These are phyloP conservation scores for Microhierax caerulescens DNA, from an alignment of 2,797 vertebrate species.

Conservation along the genomic window DNA sequence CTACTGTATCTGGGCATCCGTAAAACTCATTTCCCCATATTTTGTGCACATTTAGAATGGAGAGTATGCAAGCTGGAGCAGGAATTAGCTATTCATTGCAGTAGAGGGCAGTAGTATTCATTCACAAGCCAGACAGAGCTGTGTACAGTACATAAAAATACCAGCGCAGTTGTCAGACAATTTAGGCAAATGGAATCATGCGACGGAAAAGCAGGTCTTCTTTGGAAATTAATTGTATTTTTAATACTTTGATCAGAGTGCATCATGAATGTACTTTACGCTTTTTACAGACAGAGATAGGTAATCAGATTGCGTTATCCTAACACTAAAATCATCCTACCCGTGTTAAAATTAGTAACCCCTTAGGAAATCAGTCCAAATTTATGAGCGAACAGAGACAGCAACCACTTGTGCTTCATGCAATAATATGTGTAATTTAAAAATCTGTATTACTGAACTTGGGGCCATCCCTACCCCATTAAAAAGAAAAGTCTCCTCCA, in stretches of 20 bases:
- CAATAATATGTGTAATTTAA: constrained; percentile 8
- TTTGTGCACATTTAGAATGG: neutral
- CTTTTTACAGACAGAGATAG: neutral
- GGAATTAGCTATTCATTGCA: neutral
- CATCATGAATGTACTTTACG: neutral
- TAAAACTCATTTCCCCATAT: neutral
- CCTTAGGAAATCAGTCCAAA: constrained; percentile 5
- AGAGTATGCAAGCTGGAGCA: neutral
- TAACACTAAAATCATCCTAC: neutral
- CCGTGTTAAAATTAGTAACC: neutral
- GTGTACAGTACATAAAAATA: neutral
- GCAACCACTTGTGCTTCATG: neutral
- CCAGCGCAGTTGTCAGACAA: neutral
- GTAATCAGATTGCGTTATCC: constrained; percentile 3
- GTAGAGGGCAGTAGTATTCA: constrained; percentile 15
- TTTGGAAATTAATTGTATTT: neutral
- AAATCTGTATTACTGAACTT: constrained; percentile 45
- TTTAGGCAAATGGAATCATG: neutral
- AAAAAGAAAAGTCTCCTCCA: constrained; percentile 53
- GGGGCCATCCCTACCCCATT: constrained; percentile 34
- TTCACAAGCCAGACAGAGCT: neutral
- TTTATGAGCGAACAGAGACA: neutral
- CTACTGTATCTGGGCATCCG: neutral
- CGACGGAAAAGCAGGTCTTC: neutral
- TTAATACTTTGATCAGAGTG: neutral